phyloP scores from a whole-genome alignment of 2,113 vertebrate genomes.

The Setophaga coronata region DNA sequence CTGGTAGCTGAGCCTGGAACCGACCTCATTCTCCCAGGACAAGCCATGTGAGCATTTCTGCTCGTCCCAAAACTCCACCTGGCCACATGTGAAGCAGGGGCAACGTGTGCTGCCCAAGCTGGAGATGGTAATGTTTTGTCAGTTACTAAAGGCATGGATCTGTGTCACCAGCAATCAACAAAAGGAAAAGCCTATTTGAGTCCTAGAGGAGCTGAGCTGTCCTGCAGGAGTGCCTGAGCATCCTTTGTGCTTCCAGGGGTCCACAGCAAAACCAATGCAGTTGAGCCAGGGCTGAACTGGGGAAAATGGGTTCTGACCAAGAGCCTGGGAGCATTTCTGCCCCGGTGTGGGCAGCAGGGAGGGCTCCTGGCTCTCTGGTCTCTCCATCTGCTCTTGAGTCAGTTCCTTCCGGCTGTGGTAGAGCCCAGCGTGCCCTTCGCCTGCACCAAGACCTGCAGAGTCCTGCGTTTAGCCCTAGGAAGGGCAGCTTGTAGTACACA shows the following conservation, averaged over 20 bases:
- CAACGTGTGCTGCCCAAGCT: not conserved
- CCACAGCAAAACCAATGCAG: not conserved
- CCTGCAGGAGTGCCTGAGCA: not conserved
- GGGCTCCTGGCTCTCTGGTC: not conserved
- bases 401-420: not conserved
- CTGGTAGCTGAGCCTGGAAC: not conserved
- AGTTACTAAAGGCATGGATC: not conserved
- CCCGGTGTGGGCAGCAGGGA: not conserved
- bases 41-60: accelerated
- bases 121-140: not conserved
- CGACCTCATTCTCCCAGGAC: not conserved
- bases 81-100: not conserved
- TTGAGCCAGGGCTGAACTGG: not conserved
- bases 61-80: accelerated
- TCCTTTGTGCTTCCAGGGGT: not conserved
- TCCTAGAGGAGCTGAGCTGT: not conserved
- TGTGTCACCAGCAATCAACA: not conserved
- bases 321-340: not conserved
- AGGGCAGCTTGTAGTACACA: accelerated
- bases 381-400: not conserved
- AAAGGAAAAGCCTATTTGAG: not conserved
- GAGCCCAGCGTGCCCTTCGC: accelerated
- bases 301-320: not conserved
- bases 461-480: not conserved
- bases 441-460: too few species aligned